Conservation (phyloP, 1,140 invertebrate species). For the Nasonia vitripennis region DNA sequence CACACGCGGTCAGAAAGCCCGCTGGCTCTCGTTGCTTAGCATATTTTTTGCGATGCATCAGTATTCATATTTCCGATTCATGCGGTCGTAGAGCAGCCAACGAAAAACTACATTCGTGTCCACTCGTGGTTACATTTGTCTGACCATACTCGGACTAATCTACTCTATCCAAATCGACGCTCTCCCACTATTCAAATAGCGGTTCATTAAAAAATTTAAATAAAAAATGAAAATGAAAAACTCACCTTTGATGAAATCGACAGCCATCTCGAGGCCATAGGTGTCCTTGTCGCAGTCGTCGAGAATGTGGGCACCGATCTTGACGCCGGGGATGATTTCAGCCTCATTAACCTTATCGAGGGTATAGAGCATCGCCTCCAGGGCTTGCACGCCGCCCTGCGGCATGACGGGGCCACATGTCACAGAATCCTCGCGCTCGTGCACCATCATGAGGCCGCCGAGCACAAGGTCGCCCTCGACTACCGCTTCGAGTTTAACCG, state of each 20-base stretch:
- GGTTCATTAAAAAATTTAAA: not conserved
- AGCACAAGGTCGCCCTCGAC: slow-evolving; percentile 90
- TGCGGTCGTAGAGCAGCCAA: not conserved
- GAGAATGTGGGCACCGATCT: slow-evolving; percentile 90
- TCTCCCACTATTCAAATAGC: not conserved
- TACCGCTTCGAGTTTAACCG: slow-evolving; percentile 89
- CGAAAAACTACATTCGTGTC: not conserved
- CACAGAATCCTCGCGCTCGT: slow-evolving; percentile 88
- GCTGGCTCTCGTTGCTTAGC: no score
- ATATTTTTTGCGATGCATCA: no score
- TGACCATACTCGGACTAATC: not conserved
- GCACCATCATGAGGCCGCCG: slow-evolving; percentile 96
- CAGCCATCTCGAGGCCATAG: slow-evolving; percentile 95
- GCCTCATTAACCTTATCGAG: slow-evolving; percentile 87
- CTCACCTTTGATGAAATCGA: slow-evolving; percentile 98
- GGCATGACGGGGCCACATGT: slow-evolving; percentile 96
- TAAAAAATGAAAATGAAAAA: slow-evolving; percentile 8
- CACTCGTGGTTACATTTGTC: not conserved
- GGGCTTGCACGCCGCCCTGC: slow-evolving; percentile 92
- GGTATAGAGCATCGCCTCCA: slow-evolving; percentile 95
- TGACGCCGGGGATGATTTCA: slow-evolving; percentile 84
- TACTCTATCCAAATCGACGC: not conserved
- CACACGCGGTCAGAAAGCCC: no score
- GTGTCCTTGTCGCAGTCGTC: slow-evolving; percentile 98
- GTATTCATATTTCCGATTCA: no score